phyloP scores from a whole-genome alignment of 2,888 invertebrate species.

The Tipula lateralis region DNA sequence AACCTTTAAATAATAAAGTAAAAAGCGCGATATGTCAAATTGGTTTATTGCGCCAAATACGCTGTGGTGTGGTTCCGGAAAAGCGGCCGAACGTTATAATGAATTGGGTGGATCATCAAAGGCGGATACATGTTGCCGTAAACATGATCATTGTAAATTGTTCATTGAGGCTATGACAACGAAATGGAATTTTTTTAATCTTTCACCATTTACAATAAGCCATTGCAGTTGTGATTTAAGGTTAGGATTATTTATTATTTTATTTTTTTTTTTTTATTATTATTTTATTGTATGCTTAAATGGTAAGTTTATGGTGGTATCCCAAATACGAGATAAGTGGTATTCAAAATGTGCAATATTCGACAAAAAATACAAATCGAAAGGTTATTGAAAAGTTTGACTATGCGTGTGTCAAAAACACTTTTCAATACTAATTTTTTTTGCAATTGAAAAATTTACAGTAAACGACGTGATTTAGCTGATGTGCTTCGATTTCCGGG shows the following conservation, averaged over 20 bases:
- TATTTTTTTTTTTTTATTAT: neutral
- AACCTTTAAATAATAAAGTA: slow-evolving; percentile 34
- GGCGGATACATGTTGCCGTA: slow-evolving; percentile 83
- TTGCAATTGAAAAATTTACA: slow-evolving; percentile 35
- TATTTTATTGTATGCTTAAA: neutral
- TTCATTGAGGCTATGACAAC: slow-evolving; percentile 78
- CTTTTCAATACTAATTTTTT: neutral
- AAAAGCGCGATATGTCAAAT: slow-evolving; percentile 51
- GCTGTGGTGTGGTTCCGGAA: slow-evolving; percentile 90
- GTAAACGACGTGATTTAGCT: slow-evolving; percentile 52
- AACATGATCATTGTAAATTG: slow-evolving; percentile 82
- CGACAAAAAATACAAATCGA: neutral
- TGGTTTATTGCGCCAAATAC: slow-evolving; percentile 82
- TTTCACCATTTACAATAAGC: slow-evolving; percentile 83
- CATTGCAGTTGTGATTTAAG: slow-evolving; percentile 89
- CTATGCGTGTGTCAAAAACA: neutral
- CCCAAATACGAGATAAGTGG: neutral
- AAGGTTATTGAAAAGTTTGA: neutral
- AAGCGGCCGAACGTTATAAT: slow-evolving; percentile 72
- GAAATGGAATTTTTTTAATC: slow-evolving; percentile 83
- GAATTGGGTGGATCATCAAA: slow-evolving; percentile 77
- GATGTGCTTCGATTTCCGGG: slow-evolving; percentile 73
- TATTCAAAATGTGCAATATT: neutral
- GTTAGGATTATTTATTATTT: slow-evolving; percentile 52
- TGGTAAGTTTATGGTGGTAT: neutral